phyloP scores from a whole-genome alignment of 2,797 vertebrate species.

The Agapornis canus region DNA sequence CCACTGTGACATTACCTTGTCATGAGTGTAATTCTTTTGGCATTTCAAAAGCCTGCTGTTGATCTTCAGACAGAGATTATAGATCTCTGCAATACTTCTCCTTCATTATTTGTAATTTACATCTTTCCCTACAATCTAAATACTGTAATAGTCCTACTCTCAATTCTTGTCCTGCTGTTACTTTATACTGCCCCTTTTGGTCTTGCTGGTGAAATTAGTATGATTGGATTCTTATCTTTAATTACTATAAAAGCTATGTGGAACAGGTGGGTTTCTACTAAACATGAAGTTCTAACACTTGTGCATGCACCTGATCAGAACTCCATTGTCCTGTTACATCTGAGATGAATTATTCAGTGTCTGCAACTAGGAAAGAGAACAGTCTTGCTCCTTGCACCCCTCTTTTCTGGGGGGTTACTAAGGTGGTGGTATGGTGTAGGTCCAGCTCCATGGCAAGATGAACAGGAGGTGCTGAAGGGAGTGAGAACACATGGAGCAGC shows the following conservation, averaged over 20 bases:
- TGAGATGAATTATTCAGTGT: not conserved
- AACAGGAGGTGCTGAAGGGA: not conserved
- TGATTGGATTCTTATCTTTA: not conserved
- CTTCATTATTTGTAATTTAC: conserved; percentile 44
- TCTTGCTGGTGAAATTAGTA: not conserved
- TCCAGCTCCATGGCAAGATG: rapidly evolving
- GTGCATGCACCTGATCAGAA: rapidly evolving
- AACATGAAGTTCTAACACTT: not conserved
- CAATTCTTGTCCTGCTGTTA: conserved; percentile 4
- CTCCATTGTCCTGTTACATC: not conserved
- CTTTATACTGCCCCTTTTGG: not conserved
- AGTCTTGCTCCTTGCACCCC: rapidly evolving
- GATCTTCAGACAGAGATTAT: not conserved
- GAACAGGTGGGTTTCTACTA: not conserved
- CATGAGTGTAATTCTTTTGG: not conserved
- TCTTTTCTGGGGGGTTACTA: rapidly evolving
- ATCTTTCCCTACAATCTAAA: conserved; percentile 18
- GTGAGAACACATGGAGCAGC: rapidly evolving
- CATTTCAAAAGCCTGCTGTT: conserved; percentile 12
- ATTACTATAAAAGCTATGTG: not conserved
- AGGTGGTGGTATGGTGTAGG: rapidly evolving
- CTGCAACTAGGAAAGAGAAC: not conserved
- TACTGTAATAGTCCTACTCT: not conserved
- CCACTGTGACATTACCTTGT: not conserved
- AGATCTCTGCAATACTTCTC: not conserved